Conservation (phyloP, 2,797 vertebrate genomes). For the Enteromius argenteus region DNA sequence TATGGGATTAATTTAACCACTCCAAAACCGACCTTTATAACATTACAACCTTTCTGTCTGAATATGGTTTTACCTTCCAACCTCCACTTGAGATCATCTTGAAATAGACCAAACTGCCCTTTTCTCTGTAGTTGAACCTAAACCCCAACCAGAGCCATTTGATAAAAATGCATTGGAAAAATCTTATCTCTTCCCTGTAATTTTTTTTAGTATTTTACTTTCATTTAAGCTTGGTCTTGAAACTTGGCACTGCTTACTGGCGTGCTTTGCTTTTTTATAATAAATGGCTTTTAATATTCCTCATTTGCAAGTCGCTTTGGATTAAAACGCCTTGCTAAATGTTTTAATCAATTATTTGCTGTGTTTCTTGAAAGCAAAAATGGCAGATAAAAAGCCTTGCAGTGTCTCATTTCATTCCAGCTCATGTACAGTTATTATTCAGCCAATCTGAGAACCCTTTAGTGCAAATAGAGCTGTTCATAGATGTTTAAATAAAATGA, state of each 20-base stretch:
- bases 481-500: neutral
- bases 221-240: neutral
- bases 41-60: neutral
- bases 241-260: neutral
- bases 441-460: neutral
- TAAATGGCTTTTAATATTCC: neutral
- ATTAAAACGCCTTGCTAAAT: neutral
- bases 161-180: neutral
- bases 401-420: neutral
- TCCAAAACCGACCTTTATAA: neutral
- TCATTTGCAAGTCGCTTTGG: neutral
- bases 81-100: neutral
- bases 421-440: neutral
- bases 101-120: neutral
- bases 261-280: neutral
- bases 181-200: neutral
- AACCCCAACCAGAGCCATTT: neutral
- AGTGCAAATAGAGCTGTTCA: neutral
- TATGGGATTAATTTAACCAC: too few relatives aligned
- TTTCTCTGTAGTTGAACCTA: neutral
- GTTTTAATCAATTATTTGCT: neutral
- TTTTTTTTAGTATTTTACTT: neutral
- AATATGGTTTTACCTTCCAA: neutral
- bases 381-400: neutral
- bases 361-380: neutral